Base-by-base conservation (phyloP, 64 coral and sea anemone genomes). In the Stylophora pistillata region DNA sequence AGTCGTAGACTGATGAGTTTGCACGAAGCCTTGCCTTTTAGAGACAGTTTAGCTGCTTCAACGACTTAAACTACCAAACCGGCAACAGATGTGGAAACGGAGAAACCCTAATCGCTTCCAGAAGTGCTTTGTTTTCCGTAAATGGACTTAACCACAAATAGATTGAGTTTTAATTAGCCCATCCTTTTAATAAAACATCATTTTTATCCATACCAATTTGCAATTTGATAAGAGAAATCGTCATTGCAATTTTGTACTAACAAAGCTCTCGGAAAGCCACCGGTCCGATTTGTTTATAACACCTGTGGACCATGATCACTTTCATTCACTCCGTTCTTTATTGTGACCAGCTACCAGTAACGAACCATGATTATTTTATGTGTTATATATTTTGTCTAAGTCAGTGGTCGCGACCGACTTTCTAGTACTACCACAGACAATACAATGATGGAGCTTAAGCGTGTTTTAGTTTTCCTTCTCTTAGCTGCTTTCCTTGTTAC, bases 281-380 rank as follows among this genome's bases (percentile, higher is more conserved):
- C 58, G 31, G 60, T 33, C 2, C 29, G 0, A 13, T 0, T 15
- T 69, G 15, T 65, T 52, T 69, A 65, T 3, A 9, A 63, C 80
- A 84, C 80, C 80, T 70, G 80, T 33, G 27, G 34, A 83, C 34
- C 30, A 5, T 37, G 37, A 0, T 66, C 23, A 63, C 69, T 37
- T 47, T 47, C 7, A 70, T 4, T 6, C 33, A 68, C 30, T 53
- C n/a, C 54, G 20, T 62, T 31, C 34, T 63, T n/a, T 10, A 10
- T 0, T 14, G n/a, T 34, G 20, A 20, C 59, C 79, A 34, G 10
- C 29, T 60, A 82, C 59, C 79, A 32, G 33, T 28, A 59, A 52
- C 47, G 69, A 47, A 61, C 69, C 62, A 84, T 84, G 69, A 84
- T 84, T 84, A 84, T 69, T 84, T 84, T n/a, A 84, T 84, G n/a